A percentile compares a stretch with the other conserved stretches of the same genome.
These are phyloP conservation scores for Leuctra nigra DNA, from an alignment of 2,888 invertebrate species.

Conservation along the genomic window DNA sequence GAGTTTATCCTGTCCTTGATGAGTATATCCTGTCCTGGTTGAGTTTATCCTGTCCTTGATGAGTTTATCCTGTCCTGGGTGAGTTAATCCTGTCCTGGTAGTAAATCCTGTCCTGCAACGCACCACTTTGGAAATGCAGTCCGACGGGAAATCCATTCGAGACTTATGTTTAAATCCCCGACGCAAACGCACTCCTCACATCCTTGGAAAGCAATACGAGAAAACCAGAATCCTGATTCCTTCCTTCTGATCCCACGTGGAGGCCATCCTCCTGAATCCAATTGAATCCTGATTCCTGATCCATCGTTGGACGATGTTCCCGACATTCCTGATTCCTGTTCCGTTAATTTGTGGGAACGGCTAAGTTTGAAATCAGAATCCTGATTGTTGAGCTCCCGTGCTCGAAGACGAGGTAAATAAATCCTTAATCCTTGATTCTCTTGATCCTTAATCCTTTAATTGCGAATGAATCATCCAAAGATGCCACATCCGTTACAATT, in stretches of 20 bases:
- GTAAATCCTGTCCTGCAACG: too few relatives aligned
- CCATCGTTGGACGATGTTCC: not conserved
- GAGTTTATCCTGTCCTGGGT: too few relatives aligned
- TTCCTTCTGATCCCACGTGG: conserved; percentile 21
- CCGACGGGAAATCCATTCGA: too few relatives aligned
- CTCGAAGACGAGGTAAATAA: not conserved
- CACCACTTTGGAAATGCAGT: too few relatives aligned
- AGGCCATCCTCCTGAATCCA: conserved; percentile 14
- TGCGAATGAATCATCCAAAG: conserved; percentile 26
- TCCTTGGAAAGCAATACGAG: conserved; percentile 1
- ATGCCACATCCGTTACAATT: conserved; percentile 27
- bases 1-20: too few relatives aligned
- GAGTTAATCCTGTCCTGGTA: too few relatives aligned
- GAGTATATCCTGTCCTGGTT: too few relatives aligned
- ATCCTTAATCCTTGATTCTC: conserved; percentile 13
- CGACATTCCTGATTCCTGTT: conserved; percentile 6
- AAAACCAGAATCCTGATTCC: conserved; percentile 18
- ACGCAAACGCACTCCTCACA: too few relatives aligned
- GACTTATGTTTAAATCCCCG: too few relatives aligned
- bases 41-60: too few relatives aligned
- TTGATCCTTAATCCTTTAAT: conserved; percentile 20
- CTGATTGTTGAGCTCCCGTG: conserved; percentile 1
- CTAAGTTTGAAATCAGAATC: conserved; percentile 17
- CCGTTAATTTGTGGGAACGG: conserved; percentile 13
- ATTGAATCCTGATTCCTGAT: not conserved